Conservation (phyloP, 1,140 invertebrate species). For the Cydia fagiglandana region DNA sequence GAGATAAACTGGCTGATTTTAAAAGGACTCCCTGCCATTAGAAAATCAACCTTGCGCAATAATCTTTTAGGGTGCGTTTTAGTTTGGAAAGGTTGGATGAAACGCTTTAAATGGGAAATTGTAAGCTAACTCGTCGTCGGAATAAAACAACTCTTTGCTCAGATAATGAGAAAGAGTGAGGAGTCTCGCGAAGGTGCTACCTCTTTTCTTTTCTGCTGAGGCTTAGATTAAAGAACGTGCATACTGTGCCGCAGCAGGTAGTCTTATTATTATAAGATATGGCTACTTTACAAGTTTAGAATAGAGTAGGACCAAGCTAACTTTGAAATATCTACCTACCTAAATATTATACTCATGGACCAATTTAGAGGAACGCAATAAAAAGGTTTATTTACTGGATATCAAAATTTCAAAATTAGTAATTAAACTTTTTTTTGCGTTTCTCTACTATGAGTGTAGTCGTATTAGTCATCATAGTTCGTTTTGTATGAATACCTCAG, state of each 20-base stretch:
- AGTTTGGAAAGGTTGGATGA: not conserved
- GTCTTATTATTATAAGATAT: too few species aligned
- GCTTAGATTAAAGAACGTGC: slow-evolving; percentile 2
- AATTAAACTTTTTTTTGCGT: too few species aligned
- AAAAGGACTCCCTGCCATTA: not conserved
- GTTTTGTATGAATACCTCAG: too few species aligned
- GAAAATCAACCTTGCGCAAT: not conserved
- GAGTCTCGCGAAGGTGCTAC: not conserved
- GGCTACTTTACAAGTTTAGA: too few species aligned
- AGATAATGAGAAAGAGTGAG: slow-evolving; percentile 29
- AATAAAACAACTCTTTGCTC: slow-evolving; percentile 32
- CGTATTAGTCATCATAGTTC: too few species aligned
- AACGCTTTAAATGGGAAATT: slow-evolving; percentile 25
- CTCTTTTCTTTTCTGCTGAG: slow-evolving; percentile 5
- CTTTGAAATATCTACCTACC: too few species aligned
- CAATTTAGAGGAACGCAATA: too few species aligned
- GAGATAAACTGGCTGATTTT: slow-evolving; percentile 16
- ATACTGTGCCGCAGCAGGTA: not conserved
- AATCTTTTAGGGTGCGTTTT: not conserved
- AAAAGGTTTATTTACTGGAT: too few species aligned
- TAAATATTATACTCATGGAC: too few species aligned
- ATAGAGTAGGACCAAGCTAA: too few species aligned
- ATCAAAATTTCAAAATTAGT: too few species aligned
- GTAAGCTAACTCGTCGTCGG: slow-evolving; percentile 20
- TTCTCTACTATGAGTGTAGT: too few species aligned